Percentiles rank a stretch among this genome's conserved stretches.
Conservation (phyloP, 2,888 invertebrate genomes). For the Stenichneumon culpator region DNA sequence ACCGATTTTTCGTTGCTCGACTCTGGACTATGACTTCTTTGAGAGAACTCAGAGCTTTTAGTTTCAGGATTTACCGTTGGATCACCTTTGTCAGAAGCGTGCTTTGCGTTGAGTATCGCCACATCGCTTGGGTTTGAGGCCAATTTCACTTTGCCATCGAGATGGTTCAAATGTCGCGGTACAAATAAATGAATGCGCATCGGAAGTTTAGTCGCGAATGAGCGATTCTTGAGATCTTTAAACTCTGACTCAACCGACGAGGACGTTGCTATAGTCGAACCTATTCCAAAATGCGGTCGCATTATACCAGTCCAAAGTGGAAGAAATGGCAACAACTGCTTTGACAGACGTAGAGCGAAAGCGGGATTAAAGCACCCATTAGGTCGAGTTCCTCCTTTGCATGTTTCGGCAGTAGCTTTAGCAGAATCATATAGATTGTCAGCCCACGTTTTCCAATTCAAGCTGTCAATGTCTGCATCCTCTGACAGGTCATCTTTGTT, state of each 20-base stretch:
- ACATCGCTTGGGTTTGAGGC: slow-evolving; percentile 58
- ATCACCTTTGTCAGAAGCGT: neutral
- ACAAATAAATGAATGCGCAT: slow-evolving; percentile 69
- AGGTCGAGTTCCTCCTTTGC: slow-evolving; percentile 55
- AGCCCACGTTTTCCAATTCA: slow-evolving; percentile 62
- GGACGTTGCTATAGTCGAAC: slow-evolving; percentile 62
- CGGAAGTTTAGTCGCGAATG: slow-evolving; percentile 59
- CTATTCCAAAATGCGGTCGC: slow-evolving; percentile 59
- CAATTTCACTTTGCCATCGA: slow-evolving; percentile 66
- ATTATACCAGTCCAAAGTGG: slow-evolving; percentile 68
- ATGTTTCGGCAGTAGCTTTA: slow-evolving; percentile 36
- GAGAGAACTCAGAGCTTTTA: neutral
- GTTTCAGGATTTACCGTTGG: neutral
- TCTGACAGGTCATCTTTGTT: slow-evolving; percentile 10
- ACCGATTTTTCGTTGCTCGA: slow-evolving; percentile 9
- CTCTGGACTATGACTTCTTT: neutral
- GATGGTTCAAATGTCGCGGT: slow-evolving; percentile 64
- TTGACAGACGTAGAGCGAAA: slow-evolving; percentile 49
- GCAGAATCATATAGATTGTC: slow-evolving; percentile 48
- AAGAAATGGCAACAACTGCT: slow-evolving; percentile 59
- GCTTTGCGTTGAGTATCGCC: neutral
- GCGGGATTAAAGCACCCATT: slow-evolving; percentile 64
- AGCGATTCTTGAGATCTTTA: slow-evolving; percentile 54
- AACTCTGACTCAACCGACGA: slow-evolving; percentile 69
- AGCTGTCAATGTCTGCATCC: slow-evolving; percentile 2